Conservation (phyloP, 2,888 invertebrate genomes). For the Lycaena phlaeas region DNA sequence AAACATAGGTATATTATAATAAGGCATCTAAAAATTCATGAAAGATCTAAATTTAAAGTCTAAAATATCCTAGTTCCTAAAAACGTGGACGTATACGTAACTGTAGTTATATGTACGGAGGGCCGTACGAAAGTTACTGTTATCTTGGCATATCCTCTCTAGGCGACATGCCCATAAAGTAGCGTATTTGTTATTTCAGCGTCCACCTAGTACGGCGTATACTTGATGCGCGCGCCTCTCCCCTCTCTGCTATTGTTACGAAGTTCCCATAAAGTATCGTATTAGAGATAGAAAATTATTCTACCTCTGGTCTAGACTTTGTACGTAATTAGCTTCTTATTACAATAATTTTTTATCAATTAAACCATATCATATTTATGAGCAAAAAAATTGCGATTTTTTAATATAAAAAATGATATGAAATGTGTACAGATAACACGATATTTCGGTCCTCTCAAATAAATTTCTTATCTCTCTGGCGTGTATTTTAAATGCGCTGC, state of each 20-base stretch:
- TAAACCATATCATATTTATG: slow-evolving; percentile 28
- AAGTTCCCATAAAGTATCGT: slow-evolving; percentile 63
- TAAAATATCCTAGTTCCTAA: slow-evolving; percentile 25
- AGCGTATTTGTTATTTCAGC: slow-evolving; percentile 41
- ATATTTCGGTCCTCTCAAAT: slow-evolving; percentile 34
- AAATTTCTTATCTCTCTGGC: slow-evolving; percentile 72
- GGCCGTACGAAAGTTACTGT: slow-evolving; percentile 73
- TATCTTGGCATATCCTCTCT: slow-evolving; percentile 75
- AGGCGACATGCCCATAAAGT: slow-evolving; percentile 64
- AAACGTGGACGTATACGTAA: slow-evolving; percentile 36
- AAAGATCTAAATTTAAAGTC: slow-evolving; percentile 21
- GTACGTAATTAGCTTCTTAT: slow-evolving; percentile 31
- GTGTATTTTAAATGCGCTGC: slow-evolving; percentile 65
- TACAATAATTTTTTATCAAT: not conserved
- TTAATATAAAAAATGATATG: slow-evolving; percentile 29
- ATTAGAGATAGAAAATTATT: slow-evolving; percentile 65
- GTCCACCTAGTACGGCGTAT: slow-evolving; percentile 37
- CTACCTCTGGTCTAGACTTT: slow-evolving; percentile 57
- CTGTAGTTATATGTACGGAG: slow-evolving; percentile 48
- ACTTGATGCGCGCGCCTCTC: slow-evolving; percentile 57
- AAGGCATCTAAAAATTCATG: no score
- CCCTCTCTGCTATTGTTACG: slow-evolving; percentile 74
- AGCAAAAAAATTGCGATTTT: slow-evolving; percentile 53
- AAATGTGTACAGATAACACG: slow-evolving; percentile 12
- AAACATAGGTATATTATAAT: no score